Conservation (phyloP, 2,797 vertebrate genomes). For the Sebastes wilsoni region DNA sequence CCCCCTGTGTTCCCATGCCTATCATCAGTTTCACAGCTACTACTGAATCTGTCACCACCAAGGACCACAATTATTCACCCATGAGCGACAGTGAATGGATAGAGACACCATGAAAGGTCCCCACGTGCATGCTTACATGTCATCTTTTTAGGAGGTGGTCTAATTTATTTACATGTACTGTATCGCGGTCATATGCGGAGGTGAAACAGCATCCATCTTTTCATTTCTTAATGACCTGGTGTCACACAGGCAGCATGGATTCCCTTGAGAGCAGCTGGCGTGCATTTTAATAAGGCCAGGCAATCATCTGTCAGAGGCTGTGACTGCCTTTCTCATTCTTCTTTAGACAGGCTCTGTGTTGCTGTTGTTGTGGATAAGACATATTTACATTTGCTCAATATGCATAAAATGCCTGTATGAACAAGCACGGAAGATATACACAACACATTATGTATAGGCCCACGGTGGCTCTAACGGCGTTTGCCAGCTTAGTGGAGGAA, state of each 20-base stretch:
- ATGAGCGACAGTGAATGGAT: slow-evolving; percentile 21
- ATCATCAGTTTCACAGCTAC: slow-evolving; percentile 53
- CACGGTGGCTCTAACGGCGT: neutral
- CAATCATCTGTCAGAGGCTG: slow-evolving; percentile 57
- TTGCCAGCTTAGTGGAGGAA: slow-evolving; percentile 23
- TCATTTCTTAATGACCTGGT: slow-evolving; percentile 61
- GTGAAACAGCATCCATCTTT: slow-evolving; percentile 61
- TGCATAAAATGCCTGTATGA: slow-evolving; percentile 26
- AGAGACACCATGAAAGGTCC: slow-evolving; percentile 11
- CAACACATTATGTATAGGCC: neutral
- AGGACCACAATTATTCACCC: slow-evolving; percentile 53
- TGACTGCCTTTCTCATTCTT: slow-evolving; percentile 49
- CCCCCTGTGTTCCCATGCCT: slow-evolving; percentile 32
- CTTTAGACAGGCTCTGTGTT: slow-evolving; percentile 31
- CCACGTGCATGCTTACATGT: neutral
- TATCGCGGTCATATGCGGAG: slow-evolving; percentile 36
- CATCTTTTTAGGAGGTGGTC: neutral
- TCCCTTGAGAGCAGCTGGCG: slow-evolving; percentile 69
- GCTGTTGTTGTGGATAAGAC: slow-evolving; percentile 25
- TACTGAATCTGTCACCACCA: slow-evolving; percentile 42
- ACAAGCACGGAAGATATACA: slow-evolving; percentile 24
- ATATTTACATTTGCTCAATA: slow-evolving; percentile 47
- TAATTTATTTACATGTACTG: slow-evolving; percentile 46
- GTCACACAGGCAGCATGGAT: slow-evolving; percentile 59
- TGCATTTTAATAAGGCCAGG: slow-evolving; percentile 66